Conservation (phyloP, 2,797 vertebrate species). For the Myotis planiceps region DNA sequence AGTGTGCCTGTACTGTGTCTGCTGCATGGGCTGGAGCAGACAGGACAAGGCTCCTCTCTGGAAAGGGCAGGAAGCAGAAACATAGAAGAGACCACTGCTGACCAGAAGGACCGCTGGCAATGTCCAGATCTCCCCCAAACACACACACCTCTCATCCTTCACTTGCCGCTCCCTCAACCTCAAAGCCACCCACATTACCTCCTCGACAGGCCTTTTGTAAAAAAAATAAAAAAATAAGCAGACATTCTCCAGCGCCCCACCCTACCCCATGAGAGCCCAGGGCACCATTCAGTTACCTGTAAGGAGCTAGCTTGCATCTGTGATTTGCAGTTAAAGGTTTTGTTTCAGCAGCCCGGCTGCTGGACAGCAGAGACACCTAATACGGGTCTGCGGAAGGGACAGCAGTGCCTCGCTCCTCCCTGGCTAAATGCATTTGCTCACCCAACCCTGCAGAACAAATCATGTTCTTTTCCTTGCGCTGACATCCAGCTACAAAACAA, state of each 20-base stretch:
- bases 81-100: not conserved
- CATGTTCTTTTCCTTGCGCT: constrained; percentile 52
- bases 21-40: not conserved
- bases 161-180: not conserved
- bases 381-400: not conserved
- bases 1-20: not conserved
- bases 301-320: not conserved
- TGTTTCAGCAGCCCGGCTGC: not conserved
- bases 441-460: constrained; percentile 62
- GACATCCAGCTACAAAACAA: constrained; percentile 51
- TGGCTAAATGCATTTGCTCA: constrained; percentile 39
- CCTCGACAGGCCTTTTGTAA: not conserved
- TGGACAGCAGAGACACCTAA: not conserved
- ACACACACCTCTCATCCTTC: not conserved
- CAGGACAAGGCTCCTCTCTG: not conserved
- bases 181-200: not conserved
- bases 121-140: rapidly evolving
- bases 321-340: not conserved
- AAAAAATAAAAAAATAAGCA: not conserved
- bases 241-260: not conserved
- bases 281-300: constrained; percentile 52
- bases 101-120: not conserved
- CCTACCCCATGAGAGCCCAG: not conserved
- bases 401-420: constrained; percentile 58
- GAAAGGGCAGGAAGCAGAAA: not conserved